A percentile compares a stretch with the other conserved stretches of the same genome.
Conservation (phyloP, 2,797 vertebrate genomes). For the Petrocephalus schoutedeni region DNA sequence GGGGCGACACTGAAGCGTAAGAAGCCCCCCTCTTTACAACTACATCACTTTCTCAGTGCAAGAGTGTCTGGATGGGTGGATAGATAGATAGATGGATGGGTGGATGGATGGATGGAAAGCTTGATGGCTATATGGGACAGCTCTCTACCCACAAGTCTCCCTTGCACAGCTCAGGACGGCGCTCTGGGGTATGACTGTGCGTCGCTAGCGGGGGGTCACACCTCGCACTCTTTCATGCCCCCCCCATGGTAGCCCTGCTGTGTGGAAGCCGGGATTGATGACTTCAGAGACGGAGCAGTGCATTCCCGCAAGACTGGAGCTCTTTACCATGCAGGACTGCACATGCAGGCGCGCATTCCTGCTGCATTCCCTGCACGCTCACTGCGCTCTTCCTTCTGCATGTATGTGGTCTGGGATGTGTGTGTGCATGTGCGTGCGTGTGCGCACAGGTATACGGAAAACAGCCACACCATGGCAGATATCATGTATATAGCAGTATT, state of each 20-base stretch:
- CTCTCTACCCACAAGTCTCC: background rate
- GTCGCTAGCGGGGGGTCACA: too few species aligned
- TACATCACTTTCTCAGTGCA: background rate
- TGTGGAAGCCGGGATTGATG: background rate
- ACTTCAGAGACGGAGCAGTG: background rate
- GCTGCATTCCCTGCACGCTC: background rate
- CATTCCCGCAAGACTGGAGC: background rate
- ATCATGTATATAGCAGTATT: too few species aligned
- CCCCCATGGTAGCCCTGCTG: background rate
- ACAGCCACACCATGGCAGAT: background rate
- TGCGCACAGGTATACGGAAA: background rate
- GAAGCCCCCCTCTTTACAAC: background rate
- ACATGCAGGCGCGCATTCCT: background rate
- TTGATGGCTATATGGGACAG: background rate
- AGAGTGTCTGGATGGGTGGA: background rate
- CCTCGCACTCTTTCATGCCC: background rate
- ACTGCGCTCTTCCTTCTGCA: slow-evolving; percentile 15
- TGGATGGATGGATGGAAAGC: background rate
- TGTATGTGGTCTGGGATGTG: background rate
- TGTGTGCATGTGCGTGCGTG: background rate
- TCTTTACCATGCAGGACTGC: background rate
- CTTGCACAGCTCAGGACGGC: background rate
- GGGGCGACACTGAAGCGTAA: background rate
- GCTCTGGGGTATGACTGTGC: background rate
- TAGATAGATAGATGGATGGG: background rate